A percentile compares a stretch with the other conserved stretches of the same genome.
Conservation (phyloP, 2,888 invertebrate genomes). For the Plusia festucae region DNA sequence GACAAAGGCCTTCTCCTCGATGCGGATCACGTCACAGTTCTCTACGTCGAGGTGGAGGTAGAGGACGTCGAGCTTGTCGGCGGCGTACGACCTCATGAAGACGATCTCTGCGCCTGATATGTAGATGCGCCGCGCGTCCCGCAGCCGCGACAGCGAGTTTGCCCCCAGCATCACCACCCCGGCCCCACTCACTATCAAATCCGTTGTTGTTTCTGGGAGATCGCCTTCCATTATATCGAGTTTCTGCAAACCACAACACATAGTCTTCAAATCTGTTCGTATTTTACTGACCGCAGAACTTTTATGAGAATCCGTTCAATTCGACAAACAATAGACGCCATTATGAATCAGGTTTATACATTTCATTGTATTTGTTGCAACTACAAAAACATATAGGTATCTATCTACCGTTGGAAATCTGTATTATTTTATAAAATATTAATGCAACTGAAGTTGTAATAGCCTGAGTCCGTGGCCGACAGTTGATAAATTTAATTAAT, state of each 20-base stretch:
- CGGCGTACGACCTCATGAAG: slow-evolving; percentile 89
- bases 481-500: background rate
- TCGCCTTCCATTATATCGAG: slow-evolving; percentile 84
- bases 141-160: slow-evolving; percentile 88
- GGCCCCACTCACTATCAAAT: slow-evolving; percentile 89
- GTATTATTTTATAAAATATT: background rate
- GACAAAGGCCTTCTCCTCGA: slow-evolving; percentile 91
- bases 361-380: no score
- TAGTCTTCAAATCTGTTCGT: slow-evolving; percentile 23
- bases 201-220: slow-evolving; percentile 89
- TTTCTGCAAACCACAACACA: slow-evolving; percentile 75
- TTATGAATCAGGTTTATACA: background rate
- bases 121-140: slow-evolving; percentile 88
- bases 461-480: background rate
- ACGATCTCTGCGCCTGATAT: slow-evolving; percentile 87
- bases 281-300: slow-evolving; percentile 18
- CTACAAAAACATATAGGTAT: no score
- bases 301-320: slow-evolving; percentile 16
- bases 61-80: slow-evolving; percentile 89
- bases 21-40: slow-evolving; percentile 88
- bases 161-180: slow-evolving; percentile 87
- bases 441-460: background rate
- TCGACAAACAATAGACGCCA: slow-evolving; percentile 25
- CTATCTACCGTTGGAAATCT: no score
- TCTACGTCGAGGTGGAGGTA: slow-evolving; percentile 90